Base-by-base conservation (phyloP, 2,888 invertebrate genomes). In the Tribolium freemani region DNA sequence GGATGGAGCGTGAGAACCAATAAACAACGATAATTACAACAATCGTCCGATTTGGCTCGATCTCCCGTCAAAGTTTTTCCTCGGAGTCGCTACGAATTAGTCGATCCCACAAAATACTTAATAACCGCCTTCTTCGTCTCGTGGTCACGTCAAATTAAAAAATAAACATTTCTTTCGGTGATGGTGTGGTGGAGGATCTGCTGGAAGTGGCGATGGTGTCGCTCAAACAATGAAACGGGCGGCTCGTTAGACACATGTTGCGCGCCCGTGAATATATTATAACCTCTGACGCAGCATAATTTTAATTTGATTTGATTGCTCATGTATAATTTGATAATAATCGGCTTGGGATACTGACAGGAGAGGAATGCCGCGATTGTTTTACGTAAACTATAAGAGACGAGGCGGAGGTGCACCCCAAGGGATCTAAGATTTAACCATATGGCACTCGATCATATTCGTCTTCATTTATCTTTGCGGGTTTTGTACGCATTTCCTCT, bases 231-330 rank as follows among this genome's bases (percentile, higher is more conserved):
- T 80, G 73, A 71, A 71, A 69, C 77, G 75, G 77, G 77, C 79
- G 80, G 78, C 81, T 83, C 81, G 82, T 82, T 83, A 83, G 82
- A 80, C 83, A 83, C 82, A 83, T 82, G 83, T 80, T 80, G 67
- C 66, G 69, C 45, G 68, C 20, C 71, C 67, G 72, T 75, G 83
- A 83, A 83, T 83, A 82, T 80, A 84, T 83, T 83, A 84, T 83
- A 81, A 80, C 73, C 70, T 82, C 79, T 84, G 84, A 84, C 83
- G 79, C 76, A 78, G 83, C 84, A 81, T 76, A 83, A 83, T 81
- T 83, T 83, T 80, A 83, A 83, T 83, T 83, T 79, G 82, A 82
- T 82, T 83, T 83, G 82, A 83, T 83, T 83, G 81, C 82, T 83
- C 81, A 81, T 79, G 79, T 82, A 81, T 83, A 83, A 83, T 84